Evolutionary conservation across 2,888 invertebrate genomes (phyloP).

Genomic region (Drosophila neotestacea): DNA sequence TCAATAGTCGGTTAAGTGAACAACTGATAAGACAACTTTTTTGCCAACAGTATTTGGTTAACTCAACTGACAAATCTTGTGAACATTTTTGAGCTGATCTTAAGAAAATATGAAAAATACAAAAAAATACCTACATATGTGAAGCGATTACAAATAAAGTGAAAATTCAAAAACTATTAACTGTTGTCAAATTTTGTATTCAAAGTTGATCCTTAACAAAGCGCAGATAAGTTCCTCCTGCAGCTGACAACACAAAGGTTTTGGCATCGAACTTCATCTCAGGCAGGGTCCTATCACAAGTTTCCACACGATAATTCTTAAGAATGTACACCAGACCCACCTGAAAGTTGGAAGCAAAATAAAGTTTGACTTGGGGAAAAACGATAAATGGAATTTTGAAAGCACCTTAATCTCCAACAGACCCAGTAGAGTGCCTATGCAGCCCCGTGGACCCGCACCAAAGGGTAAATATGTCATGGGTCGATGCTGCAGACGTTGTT

Average conservation of each 20-base stretch:
- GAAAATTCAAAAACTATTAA: conserved; percentile 37
- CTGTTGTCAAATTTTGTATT: neutral
- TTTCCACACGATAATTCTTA: conserved; percentile 74
- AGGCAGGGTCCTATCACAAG: conserved; percentile 60
- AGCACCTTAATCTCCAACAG: conserved; percentile 72
- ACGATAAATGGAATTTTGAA: neutral
- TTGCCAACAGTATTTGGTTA: conserved; percentile 51
- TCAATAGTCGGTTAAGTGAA: conserved; percentile 14
- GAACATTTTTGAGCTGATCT: conserved; percentile 66
- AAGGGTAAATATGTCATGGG: conserved; percentile 81
- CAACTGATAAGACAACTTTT: conserved; percentile 24
- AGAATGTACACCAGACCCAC: conserved; percentile 80
- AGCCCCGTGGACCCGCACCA: conserved; percentile 80
- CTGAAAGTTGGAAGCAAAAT: conserved; percentile 4
- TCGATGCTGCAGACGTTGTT: conserved; percentile 67
- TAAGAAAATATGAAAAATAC: conserved; percentile 16
- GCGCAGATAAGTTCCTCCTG: conserved; percentile 77
- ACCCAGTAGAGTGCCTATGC: conserved; percentile 81
- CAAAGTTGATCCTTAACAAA: conserved; percentile 69
- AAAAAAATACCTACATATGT: conserved; percentile 54
- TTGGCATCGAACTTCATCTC: conserved; percentile 78
- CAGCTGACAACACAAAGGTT: conserved; percentile 76
- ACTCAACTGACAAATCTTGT: conserved; percentile 59
- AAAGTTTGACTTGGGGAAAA: neutral
- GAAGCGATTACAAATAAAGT: conserved; percentile 71